Conservation (phyloP, 2,113 vertebrate genomes). For the Polypterus bichir region DNA sequence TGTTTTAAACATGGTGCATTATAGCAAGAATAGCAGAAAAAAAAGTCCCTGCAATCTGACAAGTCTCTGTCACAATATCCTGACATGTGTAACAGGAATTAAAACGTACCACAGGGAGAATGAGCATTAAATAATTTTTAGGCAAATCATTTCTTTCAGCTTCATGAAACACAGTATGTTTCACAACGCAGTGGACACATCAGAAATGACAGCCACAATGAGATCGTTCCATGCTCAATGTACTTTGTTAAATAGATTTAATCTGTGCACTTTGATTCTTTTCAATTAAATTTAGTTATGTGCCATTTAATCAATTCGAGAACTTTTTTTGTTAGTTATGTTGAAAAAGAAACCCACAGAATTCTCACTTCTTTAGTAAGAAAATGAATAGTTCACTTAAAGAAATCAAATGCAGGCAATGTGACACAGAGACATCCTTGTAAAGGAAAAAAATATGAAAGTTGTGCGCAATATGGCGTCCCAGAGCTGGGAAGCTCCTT, state of each 20-base stretch:
- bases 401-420: not conserved
- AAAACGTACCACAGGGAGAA: constrained; percentile 34
- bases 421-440: not conserved
- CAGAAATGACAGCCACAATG: constrained; percentile 26
- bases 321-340: not conserved
- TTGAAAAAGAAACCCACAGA: not conserved
- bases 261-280: constrained; percentile 23
- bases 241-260: constrained; percentile 28
- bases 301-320: constrained; percentile 1
- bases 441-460: not conserved
- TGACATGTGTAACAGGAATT: constrained; percentile 44
- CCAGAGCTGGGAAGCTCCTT: not conserved
- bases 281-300: constrained; percentile 19
- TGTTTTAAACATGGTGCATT: not conserved
- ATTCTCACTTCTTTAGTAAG: not conserved
- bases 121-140: constrained; percentile 33
- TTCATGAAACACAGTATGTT: constrained; percentile 19
- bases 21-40: constrained; percentile 37
- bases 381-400: not conserved
- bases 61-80: constrained; percentile 47
- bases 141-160: constrained; percentile 39
- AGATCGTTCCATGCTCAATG: constrained; percentile 17
- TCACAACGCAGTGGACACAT: constrained; percentile 33
- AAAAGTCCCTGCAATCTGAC: constrained; percentile 50
- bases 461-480: not conserved